Conservation (phyloP, 2,113 vertebrate genomes). For the Colinus virginianus region DNA sequence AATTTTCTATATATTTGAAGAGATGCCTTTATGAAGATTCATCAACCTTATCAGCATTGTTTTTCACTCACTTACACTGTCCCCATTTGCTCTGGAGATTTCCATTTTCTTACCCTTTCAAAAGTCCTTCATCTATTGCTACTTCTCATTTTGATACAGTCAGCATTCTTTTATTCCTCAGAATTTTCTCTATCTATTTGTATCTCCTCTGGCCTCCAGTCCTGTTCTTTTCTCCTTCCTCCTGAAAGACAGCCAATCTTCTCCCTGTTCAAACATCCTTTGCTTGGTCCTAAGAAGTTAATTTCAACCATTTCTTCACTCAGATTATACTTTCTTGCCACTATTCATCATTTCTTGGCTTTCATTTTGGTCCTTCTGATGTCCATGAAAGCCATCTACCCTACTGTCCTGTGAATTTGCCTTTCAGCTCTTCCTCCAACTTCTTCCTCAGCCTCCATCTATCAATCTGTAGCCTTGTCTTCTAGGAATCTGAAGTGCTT, state of each 20-base stretch:
- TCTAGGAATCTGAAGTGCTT: neutral
- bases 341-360: neutral
- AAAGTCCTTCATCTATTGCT: neutral
- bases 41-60: neutral
- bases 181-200: neutral
- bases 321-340: neutral
- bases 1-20: conserved; percentile 13
- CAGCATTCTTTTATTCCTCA: neutral
- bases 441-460: neutral
- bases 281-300: neutral
- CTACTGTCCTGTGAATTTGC: rapidly evolving
- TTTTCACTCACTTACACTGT: neutral
- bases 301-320: neutral
- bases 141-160: neutral
- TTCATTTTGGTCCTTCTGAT: neutral
- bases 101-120: neutral
- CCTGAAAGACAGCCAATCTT: neutral
- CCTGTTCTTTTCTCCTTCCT: neutral
- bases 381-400: neutral
- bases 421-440: neutral
- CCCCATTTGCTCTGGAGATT: neutral
- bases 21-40: neutral
- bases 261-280: neutral
- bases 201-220: neutral
- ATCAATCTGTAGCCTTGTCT: neutral